Evolutionary conservation across 2,113 vertebrate genomes (phyloP).

Genomic region (Galeopterus variegatus): DNA sequence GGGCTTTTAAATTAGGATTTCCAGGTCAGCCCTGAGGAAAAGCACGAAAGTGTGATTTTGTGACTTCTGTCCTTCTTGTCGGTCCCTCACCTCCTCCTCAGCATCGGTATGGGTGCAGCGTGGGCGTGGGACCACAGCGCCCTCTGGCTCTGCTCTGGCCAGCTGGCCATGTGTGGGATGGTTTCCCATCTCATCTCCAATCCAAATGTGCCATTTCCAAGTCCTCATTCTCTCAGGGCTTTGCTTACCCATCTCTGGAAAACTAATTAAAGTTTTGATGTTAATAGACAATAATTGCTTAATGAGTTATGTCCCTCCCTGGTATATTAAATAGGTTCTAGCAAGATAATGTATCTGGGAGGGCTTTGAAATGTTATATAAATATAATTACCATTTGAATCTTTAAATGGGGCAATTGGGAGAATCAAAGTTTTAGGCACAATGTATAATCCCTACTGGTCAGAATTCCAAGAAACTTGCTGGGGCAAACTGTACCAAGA

Average conservation of each 20-base stretch:
- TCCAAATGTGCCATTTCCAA: neutral
- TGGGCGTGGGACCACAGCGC: neutral
- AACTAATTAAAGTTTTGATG: constrained; percentile 62
- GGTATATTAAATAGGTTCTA: constrained; percentile 50
- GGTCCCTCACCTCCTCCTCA: neutral
- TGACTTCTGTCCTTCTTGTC: neutral
- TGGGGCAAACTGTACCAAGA: neutral
- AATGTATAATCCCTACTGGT: neutral
- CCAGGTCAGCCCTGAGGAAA: neutral
- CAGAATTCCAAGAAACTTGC: constrained; percentile 21
- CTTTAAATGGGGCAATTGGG: constrained; percentile 5
- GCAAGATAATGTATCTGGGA: constrained; percentile 58
- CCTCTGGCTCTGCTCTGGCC: neutral
- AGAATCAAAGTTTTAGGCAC: constrained; percentile 29
- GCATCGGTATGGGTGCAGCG: neutral
- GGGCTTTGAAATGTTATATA: constrained; percentile 64
- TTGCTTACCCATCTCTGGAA: constrained; percentile 37
- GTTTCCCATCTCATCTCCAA: neutral
- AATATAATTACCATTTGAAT: constrained; percentile 48
- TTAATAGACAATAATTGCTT: constrained; percentile 59
- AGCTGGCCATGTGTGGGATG: neutral
- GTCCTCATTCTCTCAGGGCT: neutral
- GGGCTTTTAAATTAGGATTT: neutral
- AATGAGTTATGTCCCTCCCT: constrained; percentile 48
- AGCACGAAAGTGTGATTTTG: neutral